Evolutionary conservation across 2,113 vertebrate genomes (phyloP).

Genomic region (Saguinus imperator): DNA sequence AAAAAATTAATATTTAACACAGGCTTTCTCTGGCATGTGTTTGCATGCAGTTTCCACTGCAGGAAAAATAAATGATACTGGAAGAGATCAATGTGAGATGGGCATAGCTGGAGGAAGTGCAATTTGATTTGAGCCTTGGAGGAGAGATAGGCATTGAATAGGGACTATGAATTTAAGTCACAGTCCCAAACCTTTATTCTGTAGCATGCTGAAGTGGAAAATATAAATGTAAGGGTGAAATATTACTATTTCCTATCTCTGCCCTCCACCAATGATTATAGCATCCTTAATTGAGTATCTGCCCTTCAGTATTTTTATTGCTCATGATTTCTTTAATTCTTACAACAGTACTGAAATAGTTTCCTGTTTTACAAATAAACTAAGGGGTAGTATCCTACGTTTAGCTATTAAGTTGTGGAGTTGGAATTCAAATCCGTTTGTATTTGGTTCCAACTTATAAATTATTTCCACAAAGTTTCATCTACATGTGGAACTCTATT

Average conservation of each 20-base stretch:
- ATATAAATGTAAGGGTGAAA: not conserved
- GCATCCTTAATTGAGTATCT: not conserved
- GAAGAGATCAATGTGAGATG: not conserved
- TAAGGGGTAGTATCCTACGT: not conserved
- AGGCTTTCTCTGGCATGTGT: not conserved
- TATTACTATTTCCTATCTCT: not conserved
- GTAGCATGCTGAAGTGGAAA: not conserved
- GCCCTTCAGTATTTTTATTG: not conserved
- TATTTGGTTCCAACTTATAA: not conserved
- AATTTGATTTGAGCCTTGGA: not conserved
- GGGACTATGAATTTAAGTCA: not conserved
- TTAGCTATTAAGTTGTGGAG: not conserved
- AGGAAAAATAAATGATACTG: not conserved
- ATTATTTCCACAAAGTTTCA: not conserved
- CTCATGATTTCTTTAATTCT: not conserved
- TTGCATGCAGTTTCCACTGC: not conserved
- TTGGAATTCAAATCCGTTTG: not conserved
- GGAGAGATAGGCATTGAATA: not conserved
- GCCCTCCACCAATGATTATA: no score
- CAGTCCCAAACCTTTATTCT: not conserved
- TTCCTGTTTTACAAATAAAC: not conserved
- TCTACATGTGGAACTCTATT: not conserved
- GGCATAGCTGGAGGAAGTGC: not conserved
- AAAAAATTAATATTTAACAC: not conserved
- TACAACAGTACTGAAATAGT: not conserved